Evolutionary conservation across 2,797 vertebrate genomes (phyloP).

Genomic region (Rhynchotus rufescens): DNA sequence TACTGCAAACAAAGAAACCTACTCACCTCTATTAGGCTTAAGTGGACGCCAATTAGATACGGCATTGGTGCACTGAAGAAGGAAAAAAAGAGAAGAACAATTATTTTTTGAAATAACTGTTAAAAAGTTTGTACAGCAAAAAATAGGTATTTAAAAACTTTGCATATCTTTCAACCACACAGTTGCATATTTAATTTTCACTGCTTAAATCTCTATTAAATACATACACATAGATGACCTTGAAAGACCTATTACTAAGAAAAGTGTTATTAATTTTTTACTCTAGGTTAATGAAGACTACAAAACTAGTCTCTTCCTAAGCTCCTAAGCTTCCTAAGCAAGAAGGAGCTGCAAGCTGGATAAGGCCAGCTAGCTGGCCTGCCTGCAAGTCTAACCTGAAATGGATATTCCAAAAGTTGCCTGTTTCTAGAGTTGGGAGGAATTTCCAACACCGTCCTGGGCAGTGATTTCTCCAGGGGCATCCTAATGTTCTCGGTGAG

Average conservation of each 20-base stretch:
- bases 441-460: background rate
- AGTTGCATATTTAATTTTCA: background rate
- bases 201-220: background rate
- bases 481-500: background rate
- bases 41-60: conserved; percentile 96
- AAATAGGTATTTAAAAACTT: background rate
- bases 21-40: conserved; percentile 96
- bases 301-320: background rate
- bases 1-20: background rate
- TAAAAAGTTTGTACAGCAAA: background rate
- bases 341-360: fast-evolving
- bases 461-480: background rate
- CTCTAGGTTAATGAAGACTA: background rate
- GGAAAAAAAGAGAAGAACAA: conserved; percentile 4
- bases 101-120: background rate
- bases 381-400: background rate
- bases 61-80: conserved; percentile 95
- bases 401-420: background rate
- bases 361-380: background rate
- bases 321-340: too few species aligned
- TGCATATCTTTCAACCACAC: background rate
- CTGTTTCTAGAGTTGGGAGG: background rate
- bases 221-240: background rate
- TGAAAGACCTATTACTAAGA: background rate
- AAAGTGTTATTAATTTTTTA: background rate